These are phyloP conservation scores for Origma solitaria DNA, from an alignment of 2,113 vertebrate genomes.

Conservation along the genomic window DNA sequence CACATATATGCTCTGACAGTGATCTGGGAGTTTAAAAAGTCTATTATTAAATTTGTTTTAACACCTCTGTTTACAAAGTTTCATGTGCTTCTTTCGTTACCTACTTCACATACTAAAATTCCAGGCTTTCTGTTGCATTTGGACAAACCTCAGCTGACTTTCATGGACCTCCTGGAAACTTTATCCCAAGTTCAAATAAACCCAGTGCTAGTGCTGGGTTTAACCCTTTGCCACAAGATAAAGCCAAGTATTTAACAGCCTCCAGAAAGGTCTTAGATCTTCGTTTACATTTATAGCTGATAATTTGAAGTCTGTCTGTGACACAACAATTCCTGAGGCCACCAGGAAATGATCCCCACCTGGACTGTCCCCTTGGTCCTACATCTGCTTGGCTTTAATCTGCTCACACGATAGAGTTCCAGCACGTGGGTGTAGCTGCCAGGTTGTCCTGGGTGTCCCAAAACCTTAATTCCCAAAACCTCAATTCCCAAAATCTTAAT, in stretches of 20 bases:
- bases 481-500: too few relatives aligned
- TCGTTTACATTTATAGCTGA: background rate
- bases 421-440: background rate
- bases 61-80: slow-evolving; percentile 17
- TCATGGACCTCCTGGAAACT: background rate
- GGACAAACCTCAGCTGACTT: background rate
- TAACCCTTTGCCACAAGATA: background rate
- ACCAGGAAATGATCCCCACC: background rate
- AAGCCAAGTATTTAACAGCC: background rate
- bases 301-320: background rate
- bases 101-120: background rate
- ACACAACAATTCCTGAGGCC: background rate
- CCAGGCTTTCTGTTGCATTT: background rate
- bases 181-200: background rate
- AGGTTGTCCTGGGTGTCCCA: background rate
- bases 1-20: slow-evolving; percentile 41
- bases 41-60: slow-evolving; percentile 42
- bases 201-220: background rate
- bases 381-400: background rate
- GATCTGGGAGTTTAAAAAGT: slow-evolving; percentile 40
- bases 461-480: background rate
- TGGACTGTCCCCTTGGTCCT: background rate
- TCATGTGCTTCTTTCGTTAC: background rate
- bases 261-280: background rate
- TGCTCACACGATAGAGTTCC: background rate